Conservation (phyloP, 2,113 vertebrate species). For the Clupea harengus region DNA sequence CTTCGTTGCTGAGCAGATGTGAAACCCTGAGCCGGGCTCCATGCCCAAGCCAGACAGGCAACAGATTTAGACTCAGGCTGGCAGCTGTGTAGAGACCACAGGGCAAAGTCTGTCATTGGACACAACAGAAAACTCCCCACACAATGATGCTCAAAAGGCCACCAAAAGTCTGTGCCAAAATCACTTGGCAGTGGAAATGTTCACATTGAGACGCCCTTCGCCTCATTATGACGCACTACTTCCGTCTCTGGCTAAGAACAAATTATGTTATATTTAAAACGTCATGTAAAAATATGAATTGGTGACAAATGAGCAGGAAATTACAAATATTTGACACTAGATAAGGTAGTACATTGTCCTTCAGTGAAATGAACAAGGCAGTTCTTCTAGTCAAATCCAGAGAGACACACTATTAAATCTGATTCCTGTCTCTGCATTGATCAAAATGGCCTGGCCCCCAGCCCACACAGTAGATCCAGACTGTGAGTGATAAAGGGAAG, state of each 20-base stretch:
- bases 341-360: not conserved
- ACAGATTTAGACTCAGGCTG: not conserved
- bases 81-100: conserved; percentile 2
- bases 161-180: not conserved
- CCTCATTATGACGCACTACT: not conserved
- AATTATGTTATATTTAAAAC: not conserved
- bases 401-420: not conserved
- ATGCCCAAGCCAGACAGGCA: not conserved
- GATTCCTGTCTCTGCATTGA: not conserved
- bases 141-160: not conserved
- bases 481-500: not conserved
- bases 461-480: not conserved
- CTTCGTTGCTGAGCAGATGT: not conserved
- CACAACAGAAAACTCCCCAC: not conserved
- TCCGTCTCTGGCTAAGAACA: not conserved
- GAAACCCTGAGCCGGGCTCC: not conserved
- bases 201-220: not conserved
- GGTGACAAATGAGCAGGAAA: not conserved
- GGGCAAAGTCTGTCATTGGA: not conserved
- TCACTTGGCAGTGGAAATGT: not conserved
- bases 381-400: not conserved
- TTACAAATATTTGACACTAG: not conserved
- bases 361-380: not conserved
- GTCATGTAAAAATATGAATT: not conserved
- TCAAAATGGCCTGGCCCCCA: not conserved